phyloP scores from a whole-genome alignment of 2,888 invertebrate genomes.

The Parapristionchus giblindavisi region DNA sequence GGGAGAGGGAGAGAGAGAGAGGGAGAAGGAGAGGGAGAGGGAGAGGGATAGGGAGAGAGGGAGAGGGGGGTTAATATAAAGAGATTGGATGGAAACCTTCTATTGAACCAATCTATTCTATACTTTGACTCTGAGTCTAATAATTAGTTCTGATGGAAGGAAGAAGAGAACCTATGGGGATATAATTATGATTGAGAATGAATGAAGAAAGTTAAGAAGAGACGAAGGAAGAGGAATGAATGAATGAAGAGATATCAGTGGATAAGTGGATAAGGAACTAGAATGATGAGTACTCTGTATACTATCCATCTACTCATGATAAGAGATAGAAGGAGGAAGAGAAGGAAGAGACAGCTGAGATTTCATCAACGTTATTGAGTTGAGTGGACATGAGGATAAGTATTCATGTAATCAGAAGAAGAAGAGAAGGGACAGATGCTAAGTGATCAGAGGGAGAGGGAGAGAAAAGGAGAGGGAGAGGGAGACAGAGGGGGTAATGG shows the following conservation, averaged over 20 bases:
- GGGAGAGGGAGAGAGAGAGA: slow-evolving; percentile 17
- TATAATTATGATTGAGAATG: background rate
- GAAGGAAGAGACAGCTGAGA: background rate
- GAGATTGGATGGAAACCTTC: background rate
- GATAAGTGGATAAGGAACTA: background rate
- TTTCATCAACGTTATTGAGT: background rate
- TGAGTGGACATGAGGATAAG: background rate
- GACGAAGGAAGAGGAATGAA: background rate
- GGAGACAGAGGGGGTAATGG: background rate
- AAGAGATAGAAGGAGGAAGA: slow-evolving; percentile 8
- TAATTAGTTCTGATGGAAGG: too few species aligned
- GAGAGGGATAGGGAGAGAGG: slow-evolving; percentile 37
- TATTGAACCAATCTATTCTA: too few species aligned
- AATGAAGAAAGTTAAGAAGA: background rate
- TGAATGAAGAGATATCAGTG: background rate
- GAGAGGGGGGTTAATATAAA: slow-evolving; percentile 30
- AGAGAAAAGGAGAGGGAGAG: slow-evolving; percentile 3
- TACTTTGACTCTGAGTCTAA: too few species aligned
- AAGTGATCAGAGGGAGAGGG: background rate
- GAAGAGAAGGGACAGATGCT: background rate
- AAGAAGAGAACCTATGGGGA: too few species aligned
- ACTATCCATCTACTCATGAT: too few species aligned
- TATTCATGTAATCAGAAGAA: slow-evolving; percentile 1
- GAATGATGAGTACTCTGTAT: background rate
- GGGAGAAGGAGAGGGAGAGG: slow-evolving; percentile 17